Evolutionary conservation across 2,113 vertebrate species (phyloP).

Genomic region (Epinephelus lanceolatus): DNA sequence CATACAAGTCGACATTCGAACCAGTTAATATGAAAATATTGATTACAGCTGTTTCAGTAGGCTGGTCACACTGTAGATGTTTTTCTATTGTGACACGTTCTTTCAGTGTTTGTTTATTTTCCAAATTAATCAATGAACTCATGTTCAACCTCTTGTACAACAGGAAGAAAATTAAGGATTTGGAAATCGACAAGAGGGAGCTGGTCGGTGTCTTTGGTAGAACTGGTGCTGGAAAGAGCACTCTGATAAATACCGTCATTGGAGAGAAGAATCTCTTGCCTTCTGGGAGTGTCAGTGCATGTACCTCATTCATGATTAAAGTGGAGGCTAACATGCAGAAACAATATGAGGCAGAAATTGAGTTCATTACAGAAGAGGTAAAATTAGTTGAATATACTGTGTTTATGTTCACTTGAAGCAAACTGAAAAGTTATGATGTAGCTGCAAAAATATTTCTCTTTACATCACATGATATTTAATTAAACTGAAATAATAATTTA

Average conservation of each 20-base stretch:
- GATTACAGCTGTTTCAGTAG: no score
- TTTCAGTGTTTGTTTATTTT: neutral
- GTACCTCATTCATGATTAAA: slow-evolving; percentile 75
- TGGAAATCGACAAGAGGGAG: slow-evolving; percentile 58
- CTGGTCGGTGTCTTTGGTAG: slow-evolving; percentile 75
- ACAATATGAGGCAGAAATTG: slow-evolving; percentile 68
- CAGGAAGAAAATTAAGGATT: slow-evolving; percentile 29
- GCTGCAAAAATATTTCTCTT: neutral
- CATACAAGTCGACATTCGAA: no score
- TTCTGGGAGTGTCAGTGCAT: slow-evolving; percentile 63
- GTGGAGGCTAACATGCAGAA: slow-evolving; percentile 53
- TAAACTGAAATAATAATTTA: neutral
- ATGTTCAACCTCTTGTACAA: neutral
- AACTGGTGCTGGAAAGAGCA: slow-evolving; percentile 76
- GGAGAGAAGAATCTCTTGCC: slow-evolving; percentile 61
- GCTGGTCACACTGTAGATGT: neutral
- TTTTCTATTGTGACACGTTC: neutral
- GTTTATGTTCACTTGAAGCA: neutral
- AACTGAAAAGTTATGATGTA: neutral
- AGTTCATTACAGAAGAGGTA: slow-evolving; percentile 73
- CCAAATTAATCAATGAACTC: neutral
- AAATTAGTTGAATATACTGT: neutral
- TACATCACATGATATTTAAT: neutral
- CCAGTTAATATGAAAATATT: no score
- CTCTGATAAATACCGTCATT: slow-evolving; percentile 75